phyloP scores from a whole-genome alignment of 1,140 invertebrate genomes.

The Rhopalosiphum padi region DNA sequence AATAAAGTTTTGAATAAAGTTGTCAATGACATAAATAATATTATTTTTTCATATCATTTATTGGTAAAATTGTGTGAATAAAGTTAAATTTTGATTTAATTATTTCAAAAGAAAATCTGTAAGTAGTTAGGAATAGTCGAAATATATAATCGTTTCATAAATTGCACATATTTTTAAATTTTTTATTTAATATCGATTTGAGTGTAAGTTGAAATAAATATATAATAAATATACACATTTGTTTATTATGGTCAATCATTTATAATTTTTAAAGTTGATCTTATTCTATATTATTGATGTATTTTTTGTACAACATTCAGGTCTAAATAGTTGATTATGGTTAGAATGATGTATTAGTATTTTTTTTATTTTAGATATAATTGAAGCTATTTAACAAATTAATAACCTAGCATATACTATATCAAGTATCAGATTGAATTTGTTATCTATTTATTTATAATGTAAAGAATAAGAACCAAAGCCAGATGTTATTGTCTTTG shows the following conservation, averaged over 20 bases:
- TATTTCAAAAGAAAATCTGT: not conserved
- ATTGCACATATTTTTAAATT: too few species aligned
- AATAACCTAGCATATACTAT: not conserved
- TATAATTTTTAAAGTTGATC: not conserved
- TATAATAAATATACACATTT: not conserved
- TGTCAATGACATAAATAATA: not conserved
- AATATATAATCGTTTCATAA: too few species aligned
- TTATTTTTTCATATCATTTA: not conserved
- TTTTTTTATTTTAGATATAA: not conserved
- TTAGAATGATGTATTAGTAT: not conserved
- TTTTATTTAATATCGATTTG: too few species aligned
- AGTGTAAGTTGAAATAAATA: too few species aligned
- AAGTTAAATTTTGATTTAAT: not conserved
- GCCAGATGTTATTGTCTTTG: not conserved
- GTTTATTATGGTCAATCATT: not conserved
- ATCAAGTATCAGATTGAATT: not conserved
- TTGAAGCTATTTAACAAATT: not conserved
- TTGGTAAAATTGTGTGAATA: not conserved
- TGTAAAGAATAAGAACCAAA: not conserved
- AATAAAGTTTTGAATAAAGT: not conserved
- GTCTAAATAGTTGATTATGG: not conserved
- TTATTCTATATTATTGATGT: not conserved
- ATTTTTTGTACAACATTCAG: not conserved
- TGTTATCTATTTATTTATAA: not conserved
- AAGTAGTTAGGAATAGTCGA: too few species aligned